Conservation (phyloP, 2,888 invertebrate genomes). For the Drosophila robusta region DNA sequence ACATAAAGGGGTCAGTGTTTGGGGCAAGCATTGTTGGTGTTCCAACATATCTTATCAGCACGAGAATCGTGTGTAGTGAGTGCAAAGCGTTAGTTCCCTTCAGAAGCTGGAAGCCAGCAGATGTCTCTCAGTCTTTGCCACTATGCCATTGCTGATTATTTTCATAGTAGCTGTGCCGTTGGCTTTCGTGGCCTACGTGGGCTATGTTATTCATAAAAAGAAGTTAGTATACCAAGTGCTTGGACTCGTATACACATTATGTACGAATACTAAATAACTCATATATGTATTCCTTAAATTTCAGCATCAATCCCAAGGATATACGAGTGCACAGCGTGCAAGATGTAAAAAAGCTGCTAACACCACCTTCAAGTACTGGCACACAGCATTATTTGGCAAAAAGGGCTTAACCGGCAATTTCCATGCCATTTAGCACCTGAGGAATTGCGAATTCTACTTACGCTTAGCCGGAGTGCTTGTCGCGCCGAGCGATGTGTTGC, state of each 20-base stretch:
- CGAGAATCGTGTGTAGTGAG: background rate
- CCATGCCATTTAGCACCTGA: slow-evolving; percentile 18
- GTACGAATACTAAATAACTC: no score
- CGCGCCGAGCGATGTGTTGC: slow-evolving; percentile 85
- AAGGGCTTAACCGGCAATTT: slow-evolving; percentile 45
- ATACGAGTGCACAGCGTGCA: slow-evolving; percentile 55
- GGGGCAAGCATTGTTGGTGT: slow-evolving; percentile 16
- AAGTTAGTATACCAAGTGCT: slow-evolving; percentile 47
- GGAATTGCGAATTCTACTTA: slow-evolving; percentile 80
- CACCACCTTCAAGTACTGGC: slow-evolving; percentile 28
- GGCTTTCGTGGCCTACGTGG: slow-evolving; percentile 47
- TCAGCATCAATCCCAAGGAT: slow-evolving; percentile 63
- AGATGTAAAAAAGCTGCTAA: slow-evolving; percentile 61
- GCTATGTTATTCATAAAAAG: slow-evolving; percentile 63
- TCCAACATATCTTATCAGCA: slow-evolving; percentile 52
- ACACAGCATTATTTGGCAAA: slow-evolving; percentile 66
- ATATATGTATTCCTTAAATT: background rate
- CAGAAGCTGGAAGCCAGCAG: slow-evolving; percentile 17
- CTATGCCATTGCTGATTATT: slow-evolving; percentile 32
- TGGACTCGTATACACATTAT: background rate
- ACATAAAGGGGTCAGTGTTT: slow-evolving; percentile 48
- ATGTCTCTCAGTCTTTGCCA: slow-evolving; percentile 12
- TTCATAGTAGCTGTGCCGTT: slow-evolving; percentile 46
- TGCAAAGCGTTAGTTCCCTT: slow-evolving; percentile 39
- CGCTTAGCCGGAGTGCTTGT: slow-evolving; percentile 87